Percentiles rank a stretch among this genome's conserved stretches.
phyloP scores from a whole-genome alignment of 1,140 invertebrate genomes.

The Diuraphis noxia region DNA sequence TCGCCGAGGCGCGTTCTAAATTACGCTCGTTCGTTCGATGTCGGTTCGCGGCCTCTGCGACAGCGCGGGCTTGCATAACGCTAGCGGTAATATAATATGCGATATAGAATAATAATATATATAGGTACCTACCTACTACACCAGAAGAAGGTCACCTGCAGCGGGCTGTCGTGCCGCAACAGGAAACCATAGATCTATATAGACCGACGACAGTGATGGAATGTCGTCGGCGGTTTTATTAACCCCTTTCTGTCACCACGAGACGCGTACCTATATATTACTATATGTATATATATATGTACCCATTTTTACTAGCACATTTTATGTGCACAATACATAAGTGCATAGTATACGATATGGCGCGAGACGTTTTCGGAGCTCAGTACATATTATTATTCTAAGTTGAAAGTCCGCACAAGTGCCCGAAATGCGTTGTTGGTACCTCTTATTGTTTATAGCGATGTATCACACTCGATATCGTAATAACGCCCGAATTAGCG shows the following conservation, averaged over 20 bases:
- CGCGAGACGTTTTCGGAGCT: background rate
- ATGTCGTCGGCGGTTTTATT: background rate
- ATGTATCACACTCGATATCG: background rate
- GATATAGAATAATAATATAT: background rate
- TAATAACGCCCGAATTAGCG: no score
- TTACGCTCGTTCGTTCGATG: background rate
- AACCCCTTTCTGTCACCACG: constrained; percentile 11
- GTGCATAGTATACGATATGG: no score
- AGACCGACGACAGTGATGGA: background rate
- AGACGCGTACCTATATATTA: background rate
- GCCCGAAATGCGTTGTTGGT: no score
- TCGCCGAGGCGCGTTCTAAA: background rate
- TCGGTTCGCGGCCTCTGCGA: background rate
- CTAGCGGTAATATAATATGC: background rate
- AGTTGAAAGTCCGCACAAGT: background rate
- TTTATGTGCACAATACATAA: no score
- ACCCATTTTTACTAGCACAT: background rate
- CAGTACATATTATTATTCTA: background rate
- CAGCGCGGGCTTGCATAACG: background rate
- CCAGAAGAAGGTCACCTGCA: background rate
- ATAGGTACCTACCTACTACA: background rate
- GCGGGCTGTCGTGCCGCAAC: background rate
- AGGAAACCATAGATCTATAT: background rate
- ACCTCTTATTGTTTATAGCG: background rate
- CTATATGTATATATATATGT: background rate